phyloP scores from a whole-genome alignment of 2,888 invertebrate species.

The Melinaea menophilus region DNA sequence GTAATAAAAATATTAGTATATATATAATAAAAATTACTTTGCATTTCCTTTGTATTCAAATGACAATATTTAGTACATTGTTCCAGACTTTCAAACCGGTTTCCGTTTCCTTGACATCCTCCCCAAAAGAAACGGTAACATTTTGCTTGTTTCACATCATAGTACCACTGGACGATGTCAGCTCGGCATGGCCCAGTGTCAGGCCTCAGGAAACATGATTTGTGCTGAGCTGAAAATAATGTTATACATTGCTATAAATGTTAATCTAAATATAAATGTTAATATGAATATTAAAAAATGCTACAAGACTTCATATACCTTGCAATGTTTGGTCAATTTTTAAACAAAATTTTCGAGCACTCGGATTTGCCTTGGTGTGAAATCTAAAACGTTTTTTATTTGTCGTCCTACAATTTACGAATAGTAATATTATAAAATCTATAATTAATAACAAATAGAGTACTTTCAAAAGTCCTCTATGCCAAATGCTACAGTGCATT shows the following conservation, averaged over 20 bases:
- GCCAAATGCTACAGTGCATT: neutral
- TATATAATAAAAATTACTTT: neutral
- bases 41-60: slow-evolving; percentile 31
- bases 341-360: slow-evolving; percentile 42
- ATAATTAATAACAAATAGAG: slow-evolving; percentile 12
- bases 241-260: neutral
- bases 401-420: slow-evolving; percentile 19
- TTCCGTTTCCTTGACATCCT: slow-evolving; percentile 69
- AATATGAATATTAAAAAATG: neutral
- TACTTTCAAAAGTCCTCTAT: neutral
- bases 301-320: slow-evolving; percentile 35
- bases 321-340: slow-evolving; percentile 41
- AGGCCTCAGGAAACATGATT: slow-evolving; percentile 58
- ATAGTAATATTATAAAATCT: slow-evolving; percentile 11
- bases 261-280: neutral
- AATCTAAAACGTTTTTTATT: slow-evolving; percentile 12
- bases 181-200: slow-evolving; percentile 65
- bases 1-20: no score
- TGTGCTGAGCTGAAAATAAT: slow-evolving; percentile 49
- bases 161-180: slow-evolving; percentile 63
- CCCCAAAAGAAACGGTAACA: slow-evolving; percentile 66
- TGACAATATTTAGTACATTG: slow-evolving; percentile 47
- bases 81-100: slow-evolving; percentile 46
- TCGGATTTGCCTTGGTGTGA: slow-evolving; percentile 26
- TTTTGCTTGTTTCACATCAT: slow-evolving; percentile 45